Evolutionary conservation across 2,888 invertebrate species (phyloP).

Genomic region (Psylliodes chrysocephalus): DNA sequence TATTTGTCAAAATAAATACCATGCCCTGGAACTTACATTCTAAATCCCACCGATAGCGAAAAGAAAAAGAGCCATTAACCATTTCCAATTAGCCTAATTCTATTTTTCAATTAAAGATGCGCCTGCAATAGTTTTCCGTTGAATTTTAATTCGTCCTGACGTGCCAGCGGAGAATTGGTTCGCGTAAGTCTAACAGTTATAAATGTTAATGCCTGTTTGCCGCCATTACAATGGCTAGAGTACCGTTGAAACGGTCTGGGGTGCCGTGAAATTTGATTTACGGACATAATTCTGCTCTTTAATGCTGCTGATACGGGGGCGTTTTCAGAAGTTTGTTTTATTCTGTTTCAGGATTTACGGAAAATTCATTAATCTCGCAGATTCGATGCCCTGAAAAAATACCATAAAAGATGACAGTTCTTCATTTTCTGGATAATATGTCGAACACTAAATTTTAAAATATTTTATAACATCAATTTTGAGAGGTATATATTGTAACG

Average conservation of each 20-base stretch:
- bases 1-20: neutral
- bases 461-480: no score
- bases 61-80: constrained; percentile 15
- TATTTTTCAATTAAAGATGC: constrained; percentile 39
- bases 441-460: no score
- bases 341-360: no score
- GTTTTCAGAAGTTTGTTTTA: neutral
- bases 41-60: constrained; percentile 7
- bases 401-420: no score
- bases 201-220: constrained; percentile 53
- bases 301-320: constrained; percentile 23
- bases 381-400: no score
- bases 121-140: constrained; percentile 43
- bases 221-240: constrained; percentile 49
- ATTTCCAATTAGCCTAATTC: constrained; percentile 24
- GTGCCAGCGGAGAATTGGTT: constrained; percentile 13
- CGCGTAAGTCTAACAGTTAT: constrained; percentile 33
- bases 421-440: no score
- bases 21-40: neutral
- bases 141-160: constrained; percentile 50
- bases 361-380: no score
- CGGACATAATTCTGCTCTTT: constrained; percentile 47
- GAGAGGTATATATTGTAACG: no score
- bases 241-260: constrained; percentile 56
- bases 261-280: constrained; percentile 60